A percentile compares a stretch with the other conserved stretches of the same genome.
These are phyloP conservation scores for Philypnodon macrostomus DNA, from an alignment of 2,797 vertebrate species.

Conservation along the genomic window DNA sequence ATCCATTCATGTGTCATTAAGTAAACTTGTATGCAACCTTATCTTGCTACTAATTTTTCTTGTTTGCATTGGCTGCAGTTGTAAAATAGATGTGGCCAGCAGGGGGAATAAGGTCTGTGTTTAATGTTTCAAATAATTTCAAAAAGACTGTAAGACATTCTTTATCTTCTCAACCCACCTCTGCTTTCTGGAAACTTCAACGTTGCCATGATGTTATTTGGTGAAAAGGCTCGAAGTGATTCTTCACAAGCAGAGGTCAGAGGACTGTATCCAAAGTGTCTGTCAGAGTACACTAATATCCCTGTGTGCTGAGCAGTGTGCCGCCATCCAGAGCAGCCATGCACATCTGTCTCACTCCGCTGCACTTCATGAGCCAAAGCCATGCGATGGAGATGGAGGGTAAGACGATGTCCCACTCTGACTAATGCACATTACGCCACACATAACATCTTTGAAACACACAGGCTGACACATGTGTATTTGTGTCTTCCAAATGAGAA, in stretches of 20 bases:
- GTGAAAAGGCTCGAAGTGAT: conserved; percentile 50
- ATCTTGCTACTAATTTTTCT: too few relatives aligned
- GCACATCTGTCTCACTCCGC: conserved; percentile 64
- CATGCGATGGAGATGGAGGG: conserved; percentile 60
- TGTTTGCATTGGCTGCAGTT: too few relatives aligned
- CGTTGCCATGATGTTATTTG: too few relatives aligned
- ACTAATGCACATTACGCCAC: conserved; percentile 55
- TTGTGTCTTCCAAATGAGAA: conserved; percentile 21
- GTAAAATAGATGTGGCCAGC: too few relatives aligned
- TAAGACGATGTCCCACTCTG: conserved; percentile 41
- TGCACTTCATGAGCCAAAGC: conserved; percentile 62
- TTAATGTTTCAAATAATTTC: too few relatives aligned
- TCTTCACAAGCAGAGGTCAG: conserved; percentile 73
- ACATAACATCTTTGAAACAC: conserved; percentile 51
- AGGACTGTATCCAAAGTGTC: conserved; percentile 61
- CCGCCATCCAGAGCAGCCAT: conserved; percentile 66
- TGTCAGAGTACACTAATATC: conserved; percentile 71
- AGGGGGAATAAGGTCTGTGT: too few relatives aligned
- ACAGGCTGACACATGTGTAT: conserved; percentile 12
- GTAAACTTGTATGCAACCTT: too few relatives aligned
- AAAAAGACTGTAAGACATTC: too few relatives aligned
- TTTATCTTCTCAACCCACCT: too few relatives aligned
- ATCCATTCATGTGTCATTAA: too few relatives aligned
- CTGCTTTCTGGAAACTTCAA: too few relatives aligned
- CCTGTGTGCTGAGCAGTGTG: conserved; percentile 60